Percentiles rank a stretch among this genome's conserved stretches.
Evolutionary conservation across 2,888 invertebrate genomes (phyloP).

Genomic region (Scrobipalpa costella): DNA sequence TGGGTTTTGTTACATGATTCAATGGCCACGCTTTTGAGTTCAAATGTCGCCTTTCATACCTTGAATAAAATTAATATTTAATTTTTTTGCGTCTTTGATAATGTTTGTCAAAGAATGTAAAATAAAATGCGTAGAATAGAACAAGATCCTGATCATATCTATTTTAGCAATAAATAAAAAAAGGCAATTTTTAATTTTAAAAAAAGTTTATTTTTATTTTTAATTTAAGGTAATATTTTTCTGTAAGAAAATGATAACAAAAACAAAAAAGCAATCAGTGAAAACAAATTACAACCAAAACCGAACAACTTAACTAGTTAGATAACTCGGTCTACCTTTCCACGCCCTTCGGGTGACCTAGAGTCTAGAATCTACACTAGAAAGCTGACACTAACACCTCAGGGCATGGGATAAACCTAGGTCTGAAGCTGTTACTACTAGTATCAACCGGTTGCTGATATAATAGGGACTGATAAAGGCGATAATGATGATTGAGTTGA

Average conservation of each 20-base stretch:
- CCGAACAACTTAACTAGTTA: constrained; percentile 9
- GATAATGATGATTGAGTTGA: constrained; percentile 7
- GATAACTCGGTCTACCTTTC: constrained; percentile 24
- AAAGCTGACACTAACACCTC: constrained; percentile 26
- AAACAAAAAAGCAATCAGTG: not conserved
- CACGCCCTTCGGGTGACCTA: constrained; percentile 28
- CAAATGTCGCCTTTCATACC: constrained; percentile 5
- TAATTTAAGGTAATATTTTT: no score
- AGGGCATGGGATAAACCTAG: constrained; percentile 24
- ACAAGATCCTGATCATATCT: no score
- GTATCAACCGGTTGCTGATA: constrained; percentile 16
- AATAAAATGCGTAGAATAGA: no score
- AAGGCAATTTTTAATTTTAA: no score
- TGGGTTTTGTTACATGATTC: constrained; percentile 25
- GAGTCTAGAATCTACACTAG: constrained; percentile 25
- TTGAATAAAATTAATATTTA: constrained; percentile 6
- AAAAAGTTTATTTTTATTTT: no score
- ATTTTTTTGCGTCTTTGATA: not conserved
- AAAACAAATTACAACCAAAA: constrained; percentile 4
- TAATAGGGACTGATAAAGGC: constrained; percentile 11
- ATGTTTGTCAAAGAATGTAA: no score
- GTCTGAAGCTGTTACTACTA: constrained; percentile 9
- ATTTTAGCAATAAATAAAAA: no score
- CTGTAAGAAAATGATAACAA: no score
- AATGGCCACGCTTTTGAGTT: constrained; percentile 29